A percentile compares a stretch with the other conserved stretches of the same genome.
phyloP scores from a whole-genome alignment of 2,113 vertebrate species.

The Macrotis lagotis region DNA sequence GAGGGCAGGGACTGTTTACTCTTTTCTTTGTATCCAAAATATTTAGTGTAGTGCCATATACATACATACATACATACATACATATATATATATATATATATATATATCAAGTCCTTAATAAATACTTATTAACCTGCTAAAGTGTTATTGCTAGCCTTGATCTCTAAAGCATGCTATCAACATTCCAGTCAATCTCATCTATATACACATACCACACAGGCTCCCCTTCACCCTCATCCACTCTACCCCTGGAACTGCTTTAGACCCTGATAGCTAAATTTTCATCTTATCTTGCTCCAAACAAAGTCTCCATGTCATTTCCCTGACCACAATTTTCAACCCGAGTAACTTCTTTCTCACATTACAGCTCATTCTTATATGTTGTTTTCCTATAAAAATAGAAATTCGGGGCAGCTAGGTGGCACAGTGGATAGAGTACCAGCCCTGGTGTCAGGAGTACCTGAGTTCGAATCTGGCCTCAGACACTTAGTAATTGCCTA shows the following conservation, averaged over 20 bases:
- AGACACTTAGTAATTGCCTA: too few relatives aligned
- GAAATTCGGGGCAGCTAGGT: too few relatives aligned
- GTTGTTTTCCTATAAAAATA: not conserved
- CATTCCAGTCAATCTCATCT: not conserved
- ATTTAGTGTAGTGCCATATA: not conserved
- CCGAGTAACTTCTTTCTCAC: not conserved
- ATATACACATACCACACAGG: not conserved
- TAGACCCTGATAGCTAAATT: not conserved
- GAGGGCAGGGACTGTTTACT: too few relatives aligned
- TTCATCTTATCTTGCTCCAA: not conserved
- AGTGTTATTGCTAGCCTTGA: not conserved
- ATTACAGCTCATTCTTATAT: not conserved
- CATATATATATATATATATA: too few relatives aligned
- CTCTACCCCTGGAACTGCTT: not conserved
- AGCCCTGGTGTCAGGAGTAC: too few relatives aligned
- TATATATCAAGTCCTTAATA: not conserved
- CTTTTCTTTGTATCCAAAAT: not conserved
- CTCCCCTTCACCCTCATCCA: not conserved
- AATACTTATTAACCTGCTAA: not conserved
- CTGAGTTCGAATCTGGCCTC: too few relatives aligned
- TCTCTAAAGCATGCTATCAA: not conserved
- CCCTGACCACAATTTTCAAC: not conserved
- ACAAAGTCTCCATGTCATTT: not conserved
- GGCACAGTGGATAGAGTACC: too few relatives aligned
- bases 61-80: too few relatives aligned